These are phyloP conservation scores for Daktulosphaira vitifoliae DNA, from an alignment of 1,140 invertebrate genomes.

Conservation along the genomic window DNA sequence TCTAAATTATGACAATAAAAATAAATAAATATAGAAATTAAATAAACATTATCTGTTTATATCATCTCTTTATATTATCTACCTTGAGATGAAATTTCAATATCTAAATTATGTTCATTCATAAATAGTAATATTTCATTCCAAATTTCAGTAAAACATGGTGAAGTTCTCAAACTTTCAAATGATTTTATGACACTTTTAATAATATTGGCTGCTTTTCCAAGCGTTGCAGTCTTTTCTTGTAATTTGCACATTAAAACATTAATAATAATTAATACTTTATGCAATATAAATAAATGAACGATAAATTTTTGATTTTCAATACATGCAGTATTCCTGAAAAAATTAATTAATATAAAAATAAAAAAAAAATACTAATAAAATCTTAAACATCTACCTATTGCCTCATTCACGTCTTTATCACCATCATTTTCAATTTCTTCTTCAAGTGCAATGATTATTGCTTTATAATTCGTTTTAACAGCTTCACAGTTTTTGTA, in stretches of 20 bases:
- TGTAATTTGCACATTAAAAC: neutral
- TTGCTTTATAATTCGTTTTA: neutral
- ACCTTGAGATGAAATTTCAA: too few species aligned
- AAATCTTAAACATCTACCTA: neutral
- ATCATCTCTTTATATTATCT: neutral
- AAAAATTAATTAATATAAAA: neutral
- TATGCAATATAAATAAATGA: neutral
- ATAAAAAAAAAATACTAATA: neutral
- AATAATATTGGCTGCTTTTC: neutral
- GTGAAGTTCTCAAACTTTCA: neutral
- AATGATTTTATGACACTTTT: neutral
- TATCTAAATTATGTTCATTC: neutral
- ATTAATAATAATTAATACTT: neutral
- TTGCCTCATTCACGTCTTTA: slow-evolving; percentile 1
- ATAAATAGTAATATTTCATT: neutral
- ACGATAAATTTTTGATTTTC: neutral
- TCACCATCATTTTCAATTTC: slow-evolving; percentile 8
- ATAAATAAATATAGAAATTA: neutral
- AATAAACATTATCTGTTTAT: neutral
- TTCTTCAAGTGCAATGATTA: slow-evolving; percentile 2
- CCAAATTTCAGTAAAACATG: neutral
- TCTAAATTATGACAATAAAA: too few species aligned
- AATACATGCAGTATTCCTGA: too few species aligned
- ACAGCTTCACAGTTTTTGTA: neutral
- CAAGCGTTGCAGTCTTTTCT: neutral